Base-by-base conservation (phyloP, 64 coral and sea anemone genomes). In the Montipora capricornis region DNA sequence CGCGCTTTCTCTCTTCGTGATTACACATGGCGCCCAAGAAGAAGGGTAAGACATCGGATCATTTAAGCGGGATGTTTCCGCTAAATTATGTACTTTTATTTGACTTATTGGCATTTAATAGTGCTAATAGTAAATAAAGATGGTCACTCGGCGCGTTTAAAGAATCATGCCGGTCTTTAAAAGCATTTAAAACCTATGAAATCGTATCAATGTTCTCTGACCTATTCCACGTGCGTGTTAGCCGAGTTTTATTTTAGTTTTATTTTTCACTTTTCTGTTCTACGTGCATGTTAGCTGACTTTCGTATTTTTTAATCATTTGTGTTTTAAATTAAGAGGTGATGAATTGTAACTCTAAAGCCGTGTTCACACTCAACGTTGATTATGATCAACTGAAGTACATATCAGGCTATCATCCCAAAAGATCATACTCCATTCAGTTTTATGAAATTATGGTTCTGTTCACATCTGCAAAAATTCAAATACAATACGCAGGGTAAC, bases 21-120 rank as follows among this genome's bases (percentile, higher is more conserved):
- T 45, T 47, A 93, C 92, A 88, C 92, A 93, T 93, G 92, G 92
- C 92, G 84, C 92, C 92, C 46, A 93, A 93, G 77, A 82, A 87
- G 49, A 88, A 93, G 77, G 51, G 82, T 70, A 86, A 73, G 66
- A 70, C 10, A 12, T 5, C 2, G 14, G 13, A 69, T 1, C 14
- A 4, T 50, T 15, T 71, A 1, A 49, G 29, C 2, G 66, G 9
- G 2, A 49, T 73, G 49, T 86, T 86, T 46, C 15, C 15, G 7
- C 81, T 13, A 6, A 71, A 49, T 1, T 71, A 10, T 48, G 64
- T 20, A 17, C 44, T 20, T 11, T 49, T 73, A 49, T 22, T 48
- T 15, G 24, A 86, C 0, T 3, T 70, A 12, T 49, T 14, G 6
- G 17, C 82, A 8, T 69, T 22, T 11, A 16, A 51, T 15, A 14